Conservation (phyloP, 2,888 invertebrate species). For the Nomada goodeniana region DNA sequence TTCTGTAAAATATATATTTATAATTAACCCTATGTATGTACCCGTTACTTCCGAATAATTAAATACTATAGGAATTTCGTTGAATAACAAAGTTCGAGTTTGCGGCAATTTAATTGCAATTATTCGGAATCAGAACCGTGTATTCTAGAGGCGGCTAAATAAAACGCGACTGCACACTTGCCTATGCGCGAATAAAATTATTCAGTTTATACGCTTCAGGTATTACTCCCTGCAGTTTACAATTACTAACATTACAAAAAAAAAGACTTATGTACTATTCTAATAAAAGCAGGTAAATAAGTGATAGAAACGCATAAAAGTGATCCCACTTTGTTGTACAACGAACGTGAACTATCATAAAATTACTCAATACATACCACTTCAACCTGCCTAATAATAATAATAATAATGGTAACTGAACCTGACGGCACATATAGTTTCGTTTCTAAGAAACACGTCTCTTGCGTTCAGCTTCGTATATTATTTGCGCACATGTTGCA, state of each 20-base stretch:
- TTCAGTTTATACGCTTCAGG: background rate
- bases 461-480: background rate
- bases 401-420: conserved; percentile 13
- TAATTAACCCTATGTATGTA: too few species aligned
- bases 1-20: background rate
- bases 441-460: background rate
- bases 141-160: background rate
- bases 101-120: background rate
- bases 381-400: background rate
- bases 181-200: conserved; percentile 1
- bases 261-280: too few species aligned
- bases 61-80: background rate
- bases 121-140: background rate
- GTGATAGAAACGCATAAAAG: too few species aligned
- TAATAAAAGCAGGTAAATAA: too few species aligned
- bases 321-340: too few species aligned
- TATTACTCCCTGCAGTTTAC: background rate
- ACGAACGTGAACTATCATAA: too few species aligned
- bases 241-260: background rate
- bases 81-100: background rate
- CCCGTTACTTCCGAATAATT: background rate
- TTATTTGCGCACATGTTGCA: background rate
- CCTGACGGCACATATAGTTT: conserved; percentile 18
- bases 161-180: background rate
- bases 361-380: too few species aligned